Base-by-base conservation (phyloP, 1,140 invertebrate species). In the Kradibia gibbosae region DNA sequence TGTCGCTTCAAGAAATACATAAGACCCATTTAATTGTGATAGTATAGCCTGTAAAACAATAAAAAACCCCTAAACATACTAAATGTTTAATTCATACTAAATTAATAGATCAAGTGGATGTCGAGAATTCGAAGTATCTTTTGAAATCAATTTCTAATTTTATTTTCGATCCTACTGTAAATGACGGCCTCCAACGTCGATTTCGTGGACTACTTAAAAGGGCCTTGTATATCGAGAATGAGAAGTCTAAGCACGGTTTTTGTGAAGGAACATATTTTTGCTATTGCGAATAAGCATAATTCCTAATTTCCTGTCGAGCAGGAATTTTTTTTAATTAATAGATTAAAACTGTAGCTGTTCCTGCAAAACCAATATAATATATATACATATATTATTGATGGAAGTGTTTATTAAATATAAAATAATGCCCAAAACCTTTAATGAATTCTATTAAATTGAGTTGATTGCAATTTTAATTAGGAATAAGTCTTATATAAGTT, bases 21-120 rank as follows among this genome's bases (percentile, higher is more conserved):
- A 85, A 86, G 83, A 83, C 85, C 86, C 86, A 86, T 88, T 86
- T 76, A 85, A 88, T 90, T 91, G 90, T 88, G 90, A 91, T 90
- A 90, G 89, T 88, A 88, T 89, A 86, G 86, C 87, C 86, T 88
- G 86, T 89, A 87, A 86, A 83, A 86, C 78, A 22, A 83, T 85
- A 87, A 86, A 86, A n/a, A n/a, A 81, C 85, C 86, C 85, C 85
- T 88, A 88, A 85, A 85, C 85, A 88, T 77, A 86, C 84, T 82
- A 74, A 78, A 78, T 79, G 76, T 82, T 82, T 57, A 75, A 74
- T 57, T 75, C 62, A 78, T 53, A 79, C 28, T 73, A 70, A 45
- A 75, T 25, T 60, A 65, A 80, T 0, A 22, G 20, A 65, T 74
- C 22, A 36, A n/a, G n/a, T n/a, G 31, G 22, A 75, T 36, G 39